Evolutionary conservation across 2,113 vertebrate genomes (phyloP).

Genomic region (Microtus richardsoni): DNA sequence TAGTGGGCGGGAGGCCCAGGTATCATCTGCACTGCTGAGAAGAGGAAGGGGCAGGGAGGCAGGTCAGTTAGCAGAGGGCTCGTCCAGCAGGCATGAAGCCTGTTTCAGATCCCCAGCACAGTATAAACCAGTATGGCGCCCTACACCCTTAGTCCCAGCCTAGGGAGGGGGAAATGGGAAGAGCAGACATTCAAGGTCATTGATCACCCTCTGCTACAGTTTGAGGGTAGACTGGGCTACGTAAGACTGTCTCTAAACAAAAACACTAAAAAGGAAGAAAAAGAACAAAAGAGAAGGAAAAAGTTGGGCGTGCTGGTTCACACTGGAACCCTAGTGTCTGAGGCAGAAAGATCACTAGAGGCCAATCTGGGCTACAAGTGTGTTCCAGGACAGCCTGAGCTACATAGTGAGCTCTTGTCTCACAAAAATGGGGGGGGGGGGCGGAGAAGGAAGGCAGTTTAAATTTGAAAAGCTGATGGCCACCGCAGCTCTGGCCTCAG

Average conservation of each 20-base stretch:
- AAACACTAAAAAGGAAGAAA: background rate
- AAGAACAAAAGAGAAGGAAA: background rate
- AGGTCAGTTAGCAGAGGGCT: background rate
- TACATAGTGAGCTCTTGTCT: background rate
- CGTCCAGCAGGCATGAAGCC: background rate
- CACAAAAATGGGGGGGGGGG: background rate
- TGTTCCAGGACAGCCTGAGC: background rate
- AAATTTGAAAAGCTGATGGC: too few species aligned
- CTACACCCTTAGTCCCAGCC: background rate
- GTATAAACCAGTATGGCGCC: background rate
- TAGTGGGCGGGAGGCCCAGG: background rate
- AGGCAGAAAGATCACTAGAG: background rate
- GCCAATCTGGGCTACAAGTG: background rate
- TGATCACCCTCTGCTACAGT: background rate
- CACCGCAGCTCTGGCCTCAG: background rate
- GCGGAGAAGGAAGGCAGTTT: background rate
- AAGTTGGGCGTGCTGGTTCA: background rate
- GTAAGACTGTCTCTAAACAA: background rate
- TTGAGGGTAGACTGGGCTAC: background rate
- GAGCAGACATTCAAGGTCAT: background rate
- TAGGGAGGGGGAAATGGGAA: background rate
- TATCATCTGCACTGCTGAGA: background rate
- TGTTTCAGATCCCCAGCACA: background rate
- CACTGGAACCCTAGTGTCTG: background rate
- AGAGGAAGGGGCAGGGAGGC: too few species aligned